Percentiles rank a stretch among this genome's conserved stretches.
These are phyloP conservation scores for Sinelater perroti DNA, from an alignment of 2,888 invertebrate species.

Conservation along the genomic window DNA sequence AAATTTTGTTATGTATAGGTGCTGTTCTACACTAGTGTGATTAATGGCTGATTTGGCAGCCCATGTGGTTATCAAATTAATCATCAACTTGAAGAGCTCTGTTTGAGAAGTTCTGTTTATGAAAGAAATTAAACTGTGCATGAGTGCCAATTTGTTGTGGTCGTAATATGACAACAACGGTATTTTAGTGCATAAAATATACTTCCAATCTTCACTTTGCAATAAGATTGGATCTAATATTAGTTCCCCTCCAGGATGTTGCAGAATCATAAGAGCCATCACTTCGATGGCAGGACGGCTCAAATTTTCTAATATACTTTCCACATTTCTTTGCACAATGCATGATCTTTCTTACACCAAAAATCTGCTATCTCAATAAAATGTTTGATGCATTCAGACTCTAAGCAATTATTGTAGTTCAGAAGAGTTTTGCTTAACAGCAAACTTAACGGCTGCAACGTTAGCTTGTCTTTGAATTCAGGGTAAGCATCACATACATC, in stretches of 20 bases:
- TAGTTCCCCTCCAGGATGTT: slow-evolving; percentile 60
- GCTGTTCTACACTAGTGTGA: slow-evolving; percentile 73
- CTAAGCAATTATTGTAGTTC: slow-evolving; percentile 64
- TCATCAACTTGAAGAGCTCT: slow-evolving; percentile 60
- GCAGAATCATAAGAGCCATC: slow-evolving; percentile 66
- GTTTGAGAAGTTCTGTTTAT: slow-evolving; percentile 59
- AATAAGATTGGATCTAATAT: slow-evolving; percentile 65
- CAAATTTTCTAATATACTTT: slow-evolving; percentile 65
- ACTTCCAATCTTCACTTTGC: slow-evolving; percentile 70
- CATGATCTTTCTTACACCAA: slow-evolving; percentile 61
- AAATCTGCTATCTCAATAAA: slow-evolving; percentile 67
- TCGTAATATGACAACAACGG: slow-evolving; percentile 65
- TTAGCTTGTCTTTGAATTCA: slow-evolving; percentile 49
- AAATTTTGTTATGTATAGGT: slow-evolving; percentile 74
- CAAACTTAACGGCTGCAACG: slow-evolving; percentile 43
- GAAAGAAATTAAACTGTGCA: slow-evolving; percentile 71
- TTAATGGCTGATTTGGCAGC: slow-evolving; percentile 70
- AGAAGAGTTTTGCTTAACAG: slow-evolving; percentile 70
- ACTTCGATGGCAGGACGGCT: slow-evolving; percentile 69
- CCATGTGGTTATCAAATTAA: slow-evolving; percentile 73
- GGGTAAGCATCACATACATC: slow-evolving; percentile 54
- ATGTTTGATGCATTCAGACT: slow-evolving; percentile 61
- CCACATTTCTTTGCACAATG: slow-evolving; percentile 58
- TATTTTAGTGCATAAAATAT: slow-evolving; percentile 70
- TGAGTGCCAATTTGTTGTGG: slow-evolving; percentile 62